Evolutionary conservation across 35 echinoderm and acorn worm genomes (phyloP).

Genomic region (Apostichopus parvimensis): DNA sequence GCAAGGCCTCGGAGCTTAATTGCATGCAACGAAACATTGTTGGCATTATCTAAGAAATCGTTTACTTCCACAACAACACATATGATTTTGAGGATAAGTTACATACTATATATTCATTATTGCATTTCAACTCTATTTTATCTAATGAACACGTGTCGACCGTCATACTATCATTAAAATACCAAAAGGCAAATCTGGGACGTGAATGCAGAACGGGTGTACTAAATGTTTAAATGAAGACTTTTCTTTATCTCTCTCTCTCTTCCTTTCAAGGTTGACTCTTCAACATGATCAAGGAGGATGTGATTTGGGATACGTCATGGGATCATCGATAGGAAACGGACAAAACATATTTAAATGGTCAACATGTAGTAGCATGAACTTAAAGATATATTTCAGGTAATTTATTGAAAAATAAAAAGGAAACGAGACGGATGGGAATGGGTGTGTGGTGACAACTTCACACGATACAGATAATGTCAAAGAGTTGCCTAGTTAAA

Average conservation of each 20-base stretch:
- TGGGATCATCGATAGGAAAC: background rate
- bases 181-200: no score
- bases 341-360: slow-evolving; percentile 40
- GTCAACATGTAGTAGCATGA: slow-evolving; percentile 36
- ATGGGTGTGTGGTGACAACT: no score
- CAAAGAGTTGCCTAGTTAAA: no score
- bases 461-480: no score
- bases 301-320: slow-evolving; percentile 33
- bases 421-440: no score
- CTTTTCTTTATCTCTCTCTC: background rate
- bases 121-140: background rate
- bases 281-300: slow-evolving; percentile 35
- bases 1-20: no score
- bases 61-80: background rate
- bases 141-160: no score
- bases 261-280: slow-evolving; percentile 9
- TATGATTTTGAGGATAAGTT: no score
- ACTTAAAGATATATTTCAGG: slow-evolving; percentile 21
- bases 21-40: no score
- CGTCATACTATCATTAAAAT: no score
- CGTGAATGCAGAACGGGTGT: background rate
- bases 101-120: background rate
- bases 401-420: background rate
- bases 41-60: background rate
- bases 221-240: background rate